These are phyloP conservation scores for Syngnathus rostellatus DNA, from an alignment of 2,797 vertebrate species.

Conservation along the genomic window DNA sequence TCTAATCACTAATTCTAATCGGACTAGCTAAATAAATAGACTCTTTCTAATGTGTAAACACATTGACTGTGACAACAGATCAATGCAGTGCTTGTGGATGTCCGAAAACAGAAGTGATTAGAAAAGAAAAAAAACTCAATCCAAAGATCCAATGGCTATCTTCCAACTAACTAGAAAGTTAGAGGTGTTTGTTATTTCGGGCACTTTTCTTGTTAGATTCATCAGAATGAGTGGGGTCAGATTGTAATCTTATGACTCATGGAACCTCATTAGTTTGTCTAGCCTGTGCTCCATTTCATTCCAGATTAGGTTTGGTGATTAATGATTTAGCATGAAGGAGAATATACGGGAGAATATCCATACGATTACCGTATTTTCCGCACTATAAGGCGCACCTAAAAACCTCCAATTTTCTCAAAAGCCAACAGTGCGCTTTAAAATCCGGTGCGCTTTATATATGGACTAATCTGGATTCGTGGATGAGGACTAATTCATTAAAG, in stretches of 20 bases:
- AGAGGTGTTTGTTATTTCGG: slow-evolving; percentile 50
- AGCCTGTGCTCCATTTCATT: slow-evolving; percentile 64
- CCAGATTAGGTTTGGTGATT: slow-evolving; percentile 56
- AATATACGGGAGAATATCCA: slow-evolving; percentile 3
- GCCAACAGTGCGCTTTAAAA: too few relatives aligned
- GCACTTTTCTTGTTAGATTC: slow-evolving; percentile 55
- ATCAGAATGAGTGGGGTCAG: slow-evolving; percentile 58
- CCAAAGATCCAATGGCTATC: slow-evolving; percentile 21
- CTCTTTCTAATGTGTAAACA: neutral
- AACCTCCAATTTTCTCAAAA: too few relatives aligned
- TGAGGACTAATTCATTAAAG: too few relatives aligned
- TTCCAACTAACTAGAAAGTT: slow-evolving; percentile 14
- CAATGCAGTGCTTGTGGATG: slow-evolving; percentile 18
- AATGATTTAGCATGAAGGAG: slow-evolving; percentile 50
- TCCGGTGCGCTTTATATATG: too few relatives aligned
- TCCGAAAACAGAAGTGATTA: slow-evolving; percentile 13
- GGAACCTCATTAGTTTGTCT: slow-evolving; percentile 65
- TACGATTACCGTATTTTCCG: too few relatives aligned
- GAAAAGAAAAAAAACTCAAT: neutral
- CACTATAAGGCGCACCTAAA: too few relatives aligned
- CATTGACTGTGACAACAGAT: slow-evolving; percentile 13
- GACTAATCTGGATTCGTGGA: too few relatives aligned
- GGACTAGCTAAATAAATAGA: neutral
- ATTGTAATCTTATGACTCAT: slow-evolving; percentile 68
- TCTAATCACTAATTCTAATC: neutral